Percentiles rank a stretch among this genome's conserved stretches.
phyloP scores from a whole-genome alignment of 2,797 vertebrate species.

The Micromesistius poutassou region DNA sequence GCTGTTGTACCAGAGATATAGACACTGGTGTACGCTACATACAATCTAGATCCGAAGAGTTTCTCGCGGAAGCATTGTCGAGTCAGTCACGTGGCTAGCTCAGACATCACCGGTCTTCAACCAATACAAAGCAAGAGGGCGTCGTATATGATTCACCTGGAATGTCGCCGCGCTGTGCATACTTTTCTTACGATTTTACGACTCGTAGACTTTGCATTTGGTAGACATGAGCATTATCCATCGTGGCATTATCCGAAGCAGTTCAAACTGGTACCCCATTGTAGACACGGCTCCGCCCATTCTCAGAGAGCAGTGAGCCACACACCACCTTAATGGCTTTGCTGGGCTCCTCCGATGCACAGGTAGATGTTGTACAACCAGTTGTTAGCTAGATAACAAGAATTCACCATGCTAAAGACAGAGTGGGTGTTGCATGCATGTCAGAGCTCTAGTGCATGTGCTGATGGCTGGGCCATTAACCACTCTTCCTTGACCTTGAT shows the following conservation, averaged over 20 bases:
- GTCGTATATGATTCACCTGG: not conserved
- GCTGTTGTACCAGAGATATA: not conserved
- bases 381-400: too few relatives aligned
- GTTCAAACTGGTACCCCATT: not conserved
- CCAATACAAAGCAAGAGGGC: not conserved
- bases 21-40: not conserved
- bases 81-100: too few relatives aligned
- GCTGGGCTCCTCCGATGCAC: too few relatives aligned
- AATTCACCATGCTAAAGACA: too few relatives aligned
- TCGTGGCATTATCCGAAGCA: too few relatives aligned
- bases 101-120: not conserved
- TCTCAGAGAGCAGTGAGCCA: not conserved
- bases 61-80: not conserved
- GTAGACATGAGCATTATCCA: not conserved
- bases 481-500: too few relatives aligned
- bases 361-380: too few relatives aligned
- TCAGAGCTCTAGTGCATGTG: too few relatives aligned
- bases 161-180: not conserved
- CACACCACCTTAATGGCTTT: too few relatives aligned
- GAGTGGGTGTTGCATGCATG: too few relatives aligned
- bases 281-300: not conserved
- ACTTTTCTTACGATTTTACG: not conserved
- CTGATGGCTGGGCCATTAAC: too few relatives aligned
- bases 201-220: not conserved
- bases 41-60: too few relatives aligned